Evolutionary conservation across 2,797 vertebrate species (phyloP).

Genomic region (Gouania willdenowi): DNA sequence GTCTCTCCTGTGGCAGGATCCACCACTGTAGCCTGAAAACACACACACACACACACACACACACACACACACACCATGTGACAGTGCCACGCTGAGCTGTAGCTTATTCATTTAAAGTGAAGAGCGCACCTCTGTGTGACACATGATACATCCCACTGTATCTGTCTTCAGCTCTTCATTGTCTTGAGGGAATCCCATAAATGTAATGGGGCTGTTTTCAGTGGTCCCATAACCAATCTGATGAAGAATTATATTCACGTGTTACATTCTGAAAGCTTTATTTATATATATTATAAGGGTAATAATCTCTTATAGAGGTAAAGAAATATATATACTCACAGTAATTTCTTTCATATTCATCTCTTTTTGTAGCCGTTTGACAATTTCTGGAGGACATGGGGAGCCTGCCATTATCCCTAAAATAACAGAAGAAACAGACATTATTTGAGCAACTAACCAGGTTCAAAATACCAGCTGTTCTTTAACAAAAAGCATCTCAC

Average conservation of each 20-base stretch:
- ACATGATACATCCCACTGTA: constrained; percentile 78
- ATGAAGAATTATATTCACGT: background rate
- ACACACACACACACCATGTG: background rate
- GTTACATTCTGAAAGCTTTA: background rate
- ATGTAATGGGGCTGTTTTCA: constrained; percentile 87
- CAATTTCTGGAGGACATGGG: constrained; percentile 55
- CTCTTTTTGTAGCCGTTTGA: constrained; percentile 43
- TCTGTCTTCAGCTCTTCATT: constrained; percentile 64
- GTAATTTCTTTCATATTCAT: constrained; percentile 62
- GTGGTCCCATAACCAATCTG: constrained; percentile 86
- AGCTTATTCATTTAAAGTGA: no score
- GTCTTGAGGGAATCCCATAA: constrained; percentile 78
- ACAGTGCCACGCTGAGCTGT: no score
- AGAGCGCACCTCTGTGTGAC: constrained; percentile 83
- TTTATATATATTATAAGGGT: background rate
- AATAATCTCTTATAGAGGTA: background rate
- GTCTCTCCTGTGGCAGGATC: constrained; percentile 61
- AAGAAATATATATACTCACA: constrained; percentile 16
- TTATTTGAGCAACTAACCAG: background rate
- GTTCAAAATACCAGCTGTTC: background rate
- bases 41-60: background rate
- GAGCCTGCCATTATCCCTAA: constrained; percentile 61
- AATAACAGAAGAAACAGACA: background rate
- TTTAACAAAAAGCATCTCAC: constrained; percentile 56
- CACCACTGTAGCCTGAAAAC: constrained; percentile 81